phyloP scores from a whole-genome alignment of 2,888 invertebrate species.

The Eupithecia abbreviata region DNA sequence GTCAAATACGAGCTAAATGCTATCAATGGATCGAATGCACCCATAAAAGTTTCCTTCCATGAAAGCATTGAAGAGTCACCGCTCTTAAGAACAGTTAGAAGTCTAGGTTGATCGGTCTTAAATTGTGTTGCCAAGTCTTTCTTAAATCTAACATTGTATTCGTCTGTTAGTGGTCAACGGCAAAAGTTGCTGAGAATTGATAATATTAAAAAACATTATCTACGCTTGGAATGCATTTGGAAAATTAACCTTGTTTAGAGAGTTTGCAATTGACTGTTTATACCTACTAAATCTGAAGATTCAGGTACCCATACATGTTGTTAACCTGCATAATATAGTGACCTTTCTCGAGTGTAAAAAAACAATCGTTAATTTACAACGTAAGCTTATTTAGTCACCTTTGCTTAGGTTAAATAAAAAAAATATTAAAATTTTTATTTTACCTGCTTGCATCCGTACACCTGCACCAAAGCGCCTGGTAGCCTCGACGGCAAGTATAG shows the following conservation, averaged over 20 bases:
- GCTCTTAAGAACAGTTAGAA: slow-evolving; percentile 2
- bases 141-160: background rate
- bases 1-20: slow-evolving; percentile 21
- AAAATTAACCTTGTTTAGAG: background rate
- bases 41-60: slow-evolving; percentile 24
- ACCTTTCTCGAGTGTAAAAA: too few relatives aligned
- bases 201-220: background rate
- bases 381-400: background rate
- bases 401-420: background rate
- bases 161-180: background rate
- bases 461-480: slow-evolving; percentile 85
- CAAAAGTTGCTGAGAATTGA: background rate
- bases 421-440: slow-evolving; percentile 39
- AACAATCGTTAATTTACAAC: too few relatives aligned
- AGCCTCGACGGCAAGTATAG: slow-evolving; percentile 84
- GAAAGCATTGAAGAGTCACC: slow-evolving; percentile 7
- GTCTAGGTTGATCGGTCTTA: background rate
- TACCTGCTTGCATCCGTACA: slow-evolving; percentile 87
- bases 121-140: background rate
- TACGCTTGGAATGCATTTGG: background rate
- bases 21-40: slow-evolving; percentile 20
- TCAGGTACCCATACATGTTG: too few relatives aligned
- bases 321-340: too few relatives aligned
- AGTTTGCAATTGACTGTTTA: too few relatives aligned
- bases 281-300: too few relatives aligned